Evolutionary conservation across 1,140 invertebrate genomes (phyloP).

Genomic region (Hesperophylax magnus): DNA sequence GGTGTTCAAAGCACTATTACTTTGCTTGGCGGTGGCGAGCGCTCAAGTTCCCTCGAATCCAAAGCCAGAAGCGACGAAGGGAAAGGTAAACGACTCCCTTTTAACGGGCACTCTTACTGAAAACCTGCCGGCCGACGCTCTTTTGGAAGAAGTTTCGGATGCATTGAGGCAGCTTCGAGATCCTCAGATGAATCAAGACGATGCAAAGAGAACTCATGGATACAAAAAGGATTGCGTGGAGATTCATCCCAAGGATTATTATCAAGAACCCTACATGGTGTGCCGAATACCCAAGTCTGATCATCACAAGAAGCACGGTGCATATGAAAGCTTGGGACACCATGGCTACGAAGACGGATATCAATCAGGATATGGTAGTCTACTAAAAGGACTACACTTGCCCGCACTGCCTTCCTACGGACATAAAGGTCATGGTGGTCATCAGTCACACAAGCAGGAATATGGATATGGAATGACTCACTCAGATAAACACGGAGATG

Average conservation of each 20-base stretch:
- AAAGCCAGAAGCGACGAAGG: no score
- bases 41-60: no score
- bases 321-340: background rate
- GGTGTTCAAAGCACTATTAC: no score
- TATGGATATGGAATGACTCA: background rate
- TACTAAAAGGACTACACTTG: background rate
- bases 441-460: background rate
- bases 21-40: no score
- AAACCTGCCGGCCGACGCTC: no score
- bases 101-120: no score
- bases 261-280: conserved; percentile 10
- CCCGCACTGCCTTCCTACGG: no score
- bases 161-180: no score
- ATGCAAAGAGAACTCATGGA: background rate
- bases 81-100: no score
- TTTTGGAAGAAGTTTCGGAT: no score
- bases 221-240: background rate
- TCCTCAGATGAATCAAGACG: background rate
- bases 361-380: background rate
- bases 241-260: background rate
- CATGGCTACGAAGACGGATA: background rate
- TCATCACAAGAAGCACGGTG: background rate
- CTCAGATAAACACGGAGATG: background rate
- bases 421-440: background rate
- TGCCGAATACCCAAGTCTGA: background rate